These are phyloP conservation scores for Philereme transversata DNA, from an alignment of 2,888 invertebrate genomes.

Conservation along the genomic window DNA sequence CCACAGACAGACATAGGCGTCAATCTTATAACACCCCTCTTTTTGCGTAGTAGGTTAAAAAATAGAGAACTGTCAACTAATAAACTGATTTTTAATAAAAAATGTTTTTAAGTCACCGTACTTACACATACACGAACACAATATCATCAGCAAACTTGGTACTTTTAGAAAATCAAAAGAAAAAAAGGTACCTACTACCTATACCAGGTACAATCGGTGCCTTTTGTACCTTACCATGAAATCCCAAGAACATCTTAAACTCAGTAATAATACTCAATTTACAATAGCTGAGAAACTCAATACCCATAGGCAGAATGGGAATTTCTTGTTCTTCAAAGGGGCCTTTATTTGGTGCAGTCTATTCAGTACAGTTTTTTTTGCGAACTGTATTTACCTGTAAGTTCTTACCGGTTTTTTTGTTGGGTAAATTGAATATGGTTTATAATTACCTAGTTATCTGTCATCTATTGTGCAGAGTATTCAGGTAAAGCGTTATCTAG, in stretches of 20 bases:
- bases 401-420: conserved; percentile 21
- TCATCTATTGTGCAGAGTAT: background rate
- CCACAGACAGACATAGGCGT: too few relatives aligned
- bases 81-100: too few relatives aligned
- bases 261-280: conserved; percentile 12
- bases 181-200: too few relatives aligned
- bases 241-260: conserved; percentile 8
- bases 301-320: conserved; percentile 20
- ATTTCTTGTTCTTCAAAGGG: conserved; percentile 27
- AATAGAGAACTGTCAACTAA: too few relatives aligned
- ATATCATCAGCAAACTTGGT: too few relatives aligned
- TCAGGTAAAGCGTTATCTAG: too few relatives aligned
- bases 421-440: conserved; percentile 15
- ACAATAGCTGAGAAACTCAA: conserved; percentile 38
- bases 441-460: conserved; percentile 13
- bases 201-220: background rate
- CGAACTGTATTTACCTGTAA: conserved; percentile 30
- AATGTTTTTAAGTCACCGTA: too few relatives aligned
- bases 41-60: too few relatives aligned
- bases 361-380: conserved; percentile 34
- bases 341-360: conserved; percentile 25
- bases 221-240: conserved; percentile 1
- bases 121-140: too few relatives aligned
- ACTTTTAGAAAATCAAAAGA: too few relatives aligned
- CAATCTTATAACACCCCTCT: too few relatives aligned